Conservation (phyloP, 2,113 vertebrate species). For the Thalassoma bifasciatum region DNA sequence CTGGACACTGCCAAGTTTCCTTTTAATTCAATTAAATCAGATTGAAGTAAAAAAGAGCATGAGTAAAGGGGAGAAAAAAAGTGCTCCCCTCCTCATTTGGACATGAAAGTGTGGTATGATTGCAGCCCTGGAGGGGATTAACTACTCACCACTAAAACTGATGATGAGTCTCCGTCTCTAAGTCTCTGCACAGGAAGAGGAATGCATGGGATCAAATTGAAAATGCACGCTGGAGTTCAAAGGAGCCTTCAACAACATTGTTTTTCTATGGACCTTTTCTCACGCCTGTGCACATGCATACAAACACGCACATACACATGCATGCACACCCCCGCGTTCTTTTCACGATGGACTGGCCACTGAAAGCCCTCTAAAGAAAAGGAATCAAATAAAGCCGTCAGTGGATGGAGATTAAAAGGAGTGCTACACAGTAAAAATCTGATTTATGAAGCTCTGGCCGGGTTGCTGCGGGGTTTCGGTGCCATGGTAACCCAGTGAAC, state of each 20-base stretch:
- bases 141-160: constrained; percentile 57
- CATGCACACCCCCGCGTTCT: constrained; percentile 59
- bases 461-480: constrained; percentile 67
- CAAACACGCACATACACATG: constrained; percentile 32
- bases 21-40: constrained; percentile 80
- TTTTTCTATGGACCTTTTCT: constrained; percentile 56
- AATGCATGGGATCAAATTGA: constrained; percentile 18
- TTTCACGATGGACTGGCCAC: constrained; percentile 56
- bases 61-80: constrained; percentile 26
- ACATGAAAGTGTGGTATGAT: constrained; percentile 67
- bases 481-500: constrained; percentile 79
- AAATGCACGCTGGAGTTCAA: constrained; percentile 21
- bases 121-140: constrained; percentile 55
- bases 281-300: constrained; percentile 46
- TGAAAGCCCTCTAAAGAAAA: constrained; percentile 70
- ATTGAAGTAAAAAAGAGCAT: constrained; percentile 51
- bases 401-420: constrained; percentile 77
- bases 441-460: constrained; percentile 75
- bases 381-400: constrained; percentile 75
- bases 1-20: constrained; percentile 68
- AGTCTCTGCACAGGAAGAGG: constrained; percentile 44
- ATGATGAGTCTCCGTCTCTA: constrained; percentile 61
- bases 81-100: constrained; percentile 49
- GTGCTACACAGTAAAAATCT: constrained; percentile 68
- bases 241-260: constrained; percentile 41